A percentile compares a stretch with the other conserved stretches of the same genome.
Conservation (phyloP, 2,797 vertebrate species). For the Eleutherodactylus coqui region DNA sequence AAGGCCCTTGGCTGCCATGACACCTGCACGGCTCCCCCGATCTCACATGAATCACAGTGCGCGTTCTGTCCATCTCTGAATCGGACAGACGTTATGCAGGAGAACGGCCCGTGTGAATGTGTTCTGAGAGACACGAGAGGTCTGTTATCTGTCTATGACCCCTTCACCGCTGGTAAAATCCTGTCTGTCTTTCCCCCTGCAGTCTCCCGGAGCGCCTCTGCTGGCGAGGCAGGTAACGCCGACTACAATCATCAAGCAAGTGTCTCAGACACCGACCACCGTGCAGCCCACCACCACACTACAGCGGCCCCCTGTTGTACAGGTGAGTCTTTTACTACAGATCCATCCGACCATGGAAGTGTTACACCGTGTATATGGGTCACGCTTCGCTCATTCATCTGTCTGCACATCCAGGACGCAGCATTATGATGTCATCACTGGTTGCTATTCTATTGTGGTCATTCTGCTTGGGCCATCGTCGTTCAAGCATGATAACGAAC, state of each 20-base stretch:
- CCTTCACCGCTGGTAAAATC: neutral
- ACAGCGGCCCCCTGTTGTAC: constrained; percentile 89
- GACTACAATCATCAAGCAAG: constrained; percentile 89
- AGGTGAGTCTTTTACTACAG: constrained; percentile 76
- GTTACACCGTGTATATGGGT: neutral
- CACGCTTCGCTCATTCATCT: constrained; percentile 16
- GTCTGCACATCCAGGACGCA: constrained; percentile 13
- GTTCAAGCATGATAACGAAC: too few relatives aligned
- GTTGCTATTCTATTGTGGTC: neutral
- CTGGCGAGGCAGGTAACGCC: constrained; percentile 89
- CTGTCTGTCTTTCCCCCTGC: neutral
- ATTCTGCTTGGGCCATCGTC: too few relatives aligned
- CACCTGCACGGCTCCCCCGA: too few relatives aligned
- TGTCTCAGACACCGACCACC: constrained; percentile 84
- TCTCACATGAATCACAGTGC: too few relatives aligned
- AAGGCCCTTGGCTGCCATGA: too few relatives aligned
- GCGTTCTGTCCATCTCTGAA: too few relatives aligned
- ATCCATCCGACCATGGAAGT: neutral
- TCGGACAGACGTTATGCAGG: too few relatives aligned
- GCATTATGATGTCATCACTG: constrained; percentile 33
- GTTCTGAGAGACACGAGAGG: too few relatives aligned
- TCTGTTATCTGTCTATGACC: neutral
- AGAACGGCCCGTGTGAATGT: too few relatives aligned
- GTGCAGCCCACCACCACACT: constrained; percentile 85
- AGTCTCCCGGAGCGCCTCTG: constrained; percentile 88